A percentile compares a stretch with the other conserved stretches of the same genome.
Evolutionary conservation across 2,888 invertebrate species (phyloP).

Genomic region (Agapetus fuscipes): DNA sequence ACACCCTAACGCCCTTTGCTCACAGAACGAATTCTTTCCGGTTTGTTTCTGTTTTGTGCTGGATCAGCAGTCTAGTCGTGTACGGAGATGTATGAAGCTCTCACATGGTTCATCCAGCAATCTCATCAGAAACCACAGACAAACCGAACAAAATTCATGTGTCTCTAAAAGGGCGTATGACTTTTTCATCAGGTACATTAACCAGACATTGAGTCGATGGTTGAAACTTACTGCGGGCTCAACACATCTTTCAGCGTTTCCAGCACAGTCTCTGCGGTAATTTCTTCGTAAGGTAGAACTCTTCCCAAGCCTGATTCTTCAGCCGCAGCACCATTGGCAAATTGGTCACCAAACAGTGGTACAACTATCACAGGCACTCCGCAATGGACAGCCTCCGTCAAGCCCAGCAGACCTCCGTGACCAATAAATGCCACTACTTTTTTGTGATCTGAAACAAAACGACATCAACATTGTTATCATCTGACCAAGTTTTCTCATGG

Average conservation of each 20-base stretch:
- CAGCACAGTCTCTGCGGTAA: conserved; percentile 39
- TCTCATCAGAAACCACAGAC: no score
- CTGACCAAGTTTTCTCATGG: no score
- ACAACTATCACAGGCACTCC: conserved; percentile 51
- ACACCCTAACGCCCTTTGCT: no score
- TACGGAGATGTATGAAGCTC: no score
- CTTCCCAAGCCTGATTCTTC: conserved; percentile 47
- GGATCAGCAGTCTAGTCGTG: no score
- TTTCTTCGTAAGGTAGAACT: conserved; percentile 36
- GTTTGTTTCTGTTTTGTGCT: no score
- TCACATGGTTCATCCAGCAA: no score
- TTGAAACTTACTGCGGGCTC: conserved; percentile 42
- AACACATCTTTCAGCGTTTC: conserved; percentile 42
- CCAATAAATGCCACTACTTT: conserved; percentile 50
- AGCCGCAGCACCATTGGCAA: conserved; percentile 45
- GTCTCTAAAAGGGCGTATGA: no score
- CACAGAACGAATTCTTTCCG: no score
- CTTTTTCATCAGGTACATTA: no score
- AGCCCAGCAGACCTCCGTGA: conserved; percentile 51
- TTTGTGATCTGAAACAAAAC: conserved; percentile 48
- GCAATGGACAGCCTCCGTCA: conserved; percentile 48
- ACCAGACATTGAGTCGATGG: background rate
- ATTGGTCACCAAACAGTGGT: conserved; percentile 52
- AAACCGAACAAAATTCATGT: no score
- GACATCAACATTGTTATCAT: background rate